Evolutionary conservation across 2,888 invertebrate genomes (phyloP).

Genomic region (Euplexia lucipara): DNA sequence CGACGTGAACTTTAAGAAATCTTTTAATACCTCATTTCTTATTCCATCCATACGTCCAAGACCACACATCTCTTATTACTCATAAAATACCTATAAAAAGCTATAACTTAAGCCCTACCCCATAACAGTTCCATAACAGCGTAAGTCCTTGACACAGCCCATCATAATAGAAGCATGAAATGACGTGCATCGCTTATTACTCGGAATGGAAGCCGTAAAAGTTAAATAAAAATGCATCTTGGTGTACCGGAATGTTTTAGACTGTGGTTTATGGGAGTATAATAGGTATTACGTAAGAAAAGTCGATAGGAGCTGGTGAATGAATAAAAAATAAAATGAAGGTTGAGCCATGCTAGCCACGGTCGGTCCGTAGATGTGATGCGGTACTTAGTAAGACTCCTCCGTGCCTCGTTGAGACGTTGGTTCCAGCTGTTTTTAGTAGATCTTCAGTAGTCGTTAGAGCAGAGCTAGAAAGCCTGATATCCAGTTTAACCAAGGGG

Average conservation of each 20-base stretch:
- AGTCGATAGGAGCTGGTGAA: too few species aligned
- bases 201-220: constrained; percentile 37
- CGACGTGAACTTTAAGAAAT: too few species aligned
- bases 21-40: too few species aligned
- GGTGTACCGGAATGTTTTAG: constrained; percentile 7
- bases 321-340: too few species aligned
- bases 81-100: background rate
- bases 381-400: too few species aligned
- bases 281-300: background rate
- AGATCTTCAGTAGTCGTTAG: too few species aligned
- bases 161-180: constrained; percentile 25
- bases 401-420: too few species aligned
- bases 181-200: constrained; percentile 48
- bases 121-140: constrained; percentile 21
- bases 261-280: constrained; percentile 19
- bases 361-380: too few species aligned
- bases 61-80: constrained; percentile 1
- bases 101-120: constrained; percentile 2
- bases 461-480: too few species aligned
- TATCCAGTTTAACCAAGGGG: too few species aligned
- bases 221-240: constrained; percentile 40
- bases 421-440: too few species aligned
- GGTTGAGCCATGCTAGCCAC: too few species aligned
- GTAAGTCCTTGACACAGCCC: constrained; percentile 42
- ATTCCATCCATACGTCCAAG: background rate